Evolutionary conservation across 2,113 vertebrate species (phyloP).

Genomic region (Thamnophis sirtalis): DNA sequence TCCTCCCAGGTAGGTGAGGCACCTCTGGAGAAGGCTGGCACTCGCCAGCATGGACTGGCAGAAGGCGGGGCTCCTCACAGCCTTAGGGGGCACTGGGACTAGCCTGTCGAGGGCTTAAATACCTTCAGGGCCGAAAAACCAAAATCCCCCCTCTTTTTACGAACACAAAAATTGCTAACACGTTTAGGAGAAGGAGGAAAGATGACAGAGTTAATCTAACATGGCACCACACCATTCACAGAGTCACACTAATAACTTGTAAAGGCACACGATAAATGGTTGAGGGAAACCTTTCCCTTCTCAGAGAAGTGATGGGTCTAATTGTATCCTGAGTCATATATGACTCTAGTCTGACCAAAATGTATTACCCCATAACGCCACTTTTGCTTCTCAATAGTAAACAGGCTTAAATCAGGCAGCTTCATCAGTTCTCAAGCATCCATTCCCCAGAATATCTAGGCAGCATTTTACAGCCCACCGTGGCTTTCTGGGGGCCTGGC

Average conservation of each 20-base stretch:
- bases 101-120: not conserved
- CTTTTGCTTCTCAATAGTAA: not conserved
- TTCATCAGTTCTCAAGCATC: not conserved
- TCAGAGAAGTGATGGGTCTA: not conserved
- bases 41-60: not conserved
- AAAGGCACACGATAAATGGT: not conserved
- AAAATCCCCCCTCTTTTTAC: not conserved
- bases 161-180: not conserved
- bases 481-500: not conserved
- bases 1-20: not conserved
- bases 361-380: not conserved
- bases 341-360: not conserved
- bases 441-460: not conserved
- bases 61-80: not conserved
- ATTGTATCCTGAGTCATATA: not conserved
- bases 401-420: not conserved
- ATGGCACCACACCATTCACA: not conserved
- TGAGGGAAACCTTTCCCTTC: not conserved
- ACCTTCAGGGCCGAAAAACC: not conserved
- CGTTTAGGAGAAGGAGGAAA: not conserved
- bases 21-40: not conserved
- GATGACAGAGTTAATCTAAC: not conserved
- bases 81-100: not conserved
- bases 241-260: not conserved
- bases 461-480: not conserved